These are phyloP conservation scores for Panulirus ornatus DNA, from an alignment of 1,140 invertebrate species.

Conservation along the genomic window DNA sequence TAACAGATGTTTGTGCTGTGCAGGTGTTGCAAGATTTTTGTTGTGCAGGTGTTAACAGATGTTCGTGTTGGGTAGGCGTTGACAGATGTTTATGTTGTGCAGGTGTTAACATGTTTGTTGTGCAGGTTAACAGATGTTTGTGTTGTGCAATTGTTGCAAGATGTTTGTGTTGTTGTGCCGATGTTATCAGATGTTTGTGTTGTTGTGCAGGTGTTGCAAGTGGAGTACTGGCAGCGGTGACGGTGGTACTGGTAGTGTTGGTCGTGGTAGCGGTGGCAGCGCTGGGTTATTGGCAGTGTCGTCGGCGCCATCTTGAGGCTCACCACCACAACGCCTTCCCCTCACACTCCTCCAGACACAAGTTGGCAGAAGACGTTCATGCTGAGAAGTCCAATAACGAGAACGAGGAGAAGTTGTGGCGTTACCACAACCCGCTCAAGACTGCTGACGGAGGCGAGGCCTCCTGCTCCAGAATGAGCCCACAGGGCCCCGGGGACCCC, in stretches of 20 bases:
- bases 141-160: too few relatives aligned
- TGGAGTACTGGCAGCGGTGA: slow-evolving; percentile 69
- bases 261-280: slow-evolving; percentile 78
- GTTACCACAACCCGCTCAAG: slow-evolving; percentile 78
- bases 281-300: slow-evolving; percentile 79
- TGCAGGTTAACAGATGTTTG: too few relatives aligned
- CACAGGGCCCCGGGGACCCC: slow-evolving; percentile 76
- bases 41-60: too few relatives aligned
- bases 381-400: slow-evolving; percentile 91
- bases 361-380: slow-evolving; percentile 77
- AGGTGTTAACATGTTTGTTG: too few relatives aligned
- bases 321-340: slow-evolving; percentile 78
- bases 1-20: too few relatives aligned
- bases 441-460: slow-evolving; percentile 78
- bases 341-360: slow-evolving; percentile 78
- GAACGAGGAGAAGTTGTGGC: slow-evolving; percentile 91
- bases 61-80: too few relatives aligned
- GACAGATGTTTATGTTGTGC: too few relatives aligned
- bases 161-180: too few relatives aligned
- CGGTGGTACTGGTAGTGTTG: slow-evolving; percentile 71
- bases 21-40: too few relatives aligned
- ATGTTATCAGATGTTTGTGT: too few relatives aligned
- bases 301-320: slow-evolving; percentile 78
- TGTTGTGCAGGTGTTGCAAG: slow-evolving; percentile 42
- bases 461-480: slow-evolving; percentile 79